Base-by-base conservation (phyloP, 2,113 vertebrate genomes). In the Aspiorhynchus laticeps region DNA sequence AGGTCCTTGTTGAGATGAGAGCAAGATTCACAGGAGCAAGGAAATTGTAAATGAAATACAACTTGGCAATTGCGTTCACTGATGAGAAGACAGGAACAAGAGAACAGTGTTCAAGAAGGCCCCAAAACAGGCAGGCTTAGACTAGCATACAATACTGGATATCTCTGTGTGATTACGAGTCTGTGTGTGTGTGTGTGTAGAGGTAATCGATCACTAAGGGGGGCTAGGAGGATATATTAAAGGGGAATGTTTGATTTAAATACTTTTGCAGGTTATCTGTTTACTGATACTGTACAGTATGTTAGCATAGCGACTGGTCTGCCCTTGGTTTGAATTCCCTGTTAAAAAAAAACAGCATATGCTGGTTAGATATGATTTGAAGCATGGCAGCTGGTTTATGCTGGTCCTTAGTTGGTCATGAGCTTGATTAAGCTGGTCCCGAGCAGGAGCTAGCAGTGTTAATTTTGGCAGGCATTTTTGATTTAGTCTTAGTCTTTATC, bases 111-210 rank as follows among this genome's bases (percentile, higher is more conserved):
- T 85, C 48, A 74, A 88, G 63, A 86, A 86, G 85, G 85, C 82
- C 85, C 84, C 33, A 3, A 76, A n/a, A 65, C 53, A 75, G 78
- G 56, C 84, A 83, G 74, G 65, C 85, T 88, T 80, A 76, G 85
- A 88, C 85, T 85, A 77, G 86, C 83, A 82, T 85, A 89, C 76
- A 87, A 89, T 85, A 89, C 86, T 89, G 86, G 78, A 87, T 83
- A 84, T 86, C 74, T 74, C 38, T 87, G 21, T 53, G 84, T 85
- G 51, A 36, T 56, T 79, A 75, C 41, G 36, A n/a, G 36, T 84
- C 84, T 83, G 41, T 71, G 73, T 36, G 14, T 43, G 8, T 83
- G 86, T 82, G 75, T 46, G 33, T 59, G 75, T 43, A 28, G 11
- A 69, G 79, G 79, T 78, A 86, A 80, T 36, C 46, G 31, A 86